phyloP scores from a whole-genome alignment of 23 tunicate genomes.

The Phallusia fumigata region DNA sequence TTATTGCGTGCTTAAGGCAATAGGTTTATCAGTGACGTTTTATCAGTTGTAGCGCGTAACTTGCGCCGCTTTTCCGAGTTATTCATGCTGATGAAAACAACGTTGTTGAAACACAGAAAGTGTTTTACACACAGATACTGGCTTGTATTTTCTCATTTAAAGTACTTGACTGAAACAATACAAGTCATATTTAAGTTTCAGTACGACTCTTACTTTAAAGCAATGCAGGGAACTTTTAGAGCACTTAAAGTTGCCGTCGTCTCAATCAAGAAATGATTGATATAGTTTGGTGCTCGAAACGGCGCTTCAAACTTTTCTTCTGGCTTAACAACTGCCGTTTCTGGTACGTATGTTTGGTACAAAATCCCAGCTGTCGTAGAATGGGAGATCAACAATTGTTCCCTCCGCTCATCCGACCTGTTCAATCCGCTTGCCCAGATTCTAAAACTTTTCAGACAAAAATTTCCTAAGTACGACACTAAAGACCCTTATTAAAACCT shows the following conservation, averaged over 20 bases:
- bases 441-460: not conserved
- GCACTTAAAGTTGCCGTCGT: not conserved
- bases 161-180: too few relatives aligned
- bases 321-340: not conserved
- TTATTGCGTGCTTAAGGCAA: too few relatives aligned
- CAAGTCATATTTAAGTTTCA: too few relatives aligned
- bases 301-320: not conserved
- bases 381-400: not conserved
- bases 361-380: not conserved
- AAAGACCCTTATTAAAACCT: not conserved
- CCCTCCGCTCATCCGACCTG: not conserved
- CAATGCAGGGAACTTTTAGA: not conserved
- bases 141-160: too few relatives aligned
- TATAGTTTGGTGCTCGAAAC: not conserved
- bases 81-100: too few relatives aligned
- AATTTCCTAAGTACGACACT: too few relatives aligned
- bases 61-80: too few relatives aligned
- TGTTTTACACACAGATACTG: too few relatives aligned
- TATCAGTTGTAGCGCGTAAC: too few relatives aligned
- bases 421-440: not conserved
- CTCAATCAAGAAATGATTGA: not conserved
- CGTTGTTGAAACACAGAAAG: too few relatives aligned
- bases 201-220: not conserved
- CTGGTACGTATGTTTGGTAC: not conserved
- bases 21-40: too few relatives aligned